Base-by-base conservation (phyloP, 2,888 invertebrate genomes). In the Pyrgus malvae region DNA sequence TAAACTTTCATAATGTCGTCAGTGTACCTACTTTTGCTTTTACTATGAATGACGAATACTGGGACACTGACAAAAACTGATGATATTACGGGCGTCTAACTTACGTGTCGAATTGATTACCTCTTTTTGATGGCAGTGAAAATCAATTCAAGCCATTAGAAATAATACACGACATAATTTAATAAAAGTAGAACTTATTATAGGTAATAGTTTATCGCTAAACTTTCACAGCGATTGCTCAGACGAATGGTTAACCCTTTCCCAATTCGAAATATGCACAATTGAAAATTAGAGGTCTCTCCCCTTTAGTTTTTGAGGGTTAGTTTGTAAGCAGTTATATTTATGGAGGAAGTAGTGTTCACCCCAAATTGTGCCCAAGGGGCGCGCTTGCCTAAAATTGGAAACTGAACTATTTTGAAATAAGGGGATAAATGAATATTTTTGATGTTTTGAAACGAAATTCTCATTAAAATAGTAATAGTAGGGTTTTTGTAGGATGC, bases 181-280 rank as follows among this genome's bases (percentile, higher is more conserved):
- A n/a, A n/a, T n/a, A n/a, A n/a, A n/a, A n/a, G n/a, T n/a, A n/a
- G n/a, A n/a, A n/a, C n/a, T n/a, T n/a, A n/a, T n/a, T n/a, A n/a
- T n/a, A n/a, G 23, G 6, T 4, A 23, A 29, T 31, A 46, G 8
- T 35, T 46, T 9, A 33, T 33, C 4, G 44, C 27, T 31, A 3
- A 8, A 17, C 37, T 25, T 27, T 25, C 3, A 17, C 14, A 4
- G 11, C n/a, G n/a, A n/a, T n/a, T n/a, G n/a, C n/a, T 51, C 27
- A n/a, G 12, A 44, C 44, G 4, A 3, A 5, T 3, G n/a, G 3
- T 17, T 17, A 51, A 51, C 44, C 44, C 45, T 38, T 38, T 45
- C 45, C 38, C 37, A 46, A 45, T 53, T 46, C 38, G 53, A 53
- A 53, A 53, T 53, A 53, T 53, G 53, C 53, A 53, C 53, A 53